These are phyloP conservation scores for Nymphalis io DNA, from an alignment of 1,140 invertebrate species.

Conservation along the genomic window DNA sequence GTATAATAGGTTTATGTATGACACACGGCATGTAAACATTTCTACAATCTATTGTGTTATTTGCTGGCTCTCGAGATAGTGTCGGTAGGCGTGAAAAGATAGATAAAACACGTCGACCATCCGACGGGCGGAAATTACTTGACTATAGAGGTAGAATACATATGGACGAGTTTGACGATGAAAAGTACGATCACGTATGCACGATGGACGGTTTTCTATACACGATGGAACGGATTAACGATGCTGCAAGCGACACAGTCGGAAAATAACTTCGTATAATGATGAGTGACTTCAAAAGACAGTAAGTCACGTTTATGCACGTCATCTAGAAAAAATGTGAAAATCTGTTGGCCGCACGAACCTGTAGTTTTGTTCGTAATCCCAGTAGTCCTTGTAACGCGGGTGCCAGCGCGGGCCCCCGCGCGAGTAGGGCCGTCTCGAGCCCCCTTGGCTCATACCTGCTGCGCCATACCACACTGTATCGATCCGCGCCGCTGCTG, in stretches of 20 bases:
- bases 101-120: conserved; percentile 1
- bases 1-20: background rate
- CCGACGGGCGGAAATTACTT: background rate
- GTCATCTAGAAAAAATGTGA: conserved; percentile 22
- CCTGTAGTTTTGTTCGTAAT: conserved; percentile 76
- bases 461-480: conserved; percentile 62
- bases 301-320: conserved; percentile 4
- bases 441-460: conserved; percentile 73
- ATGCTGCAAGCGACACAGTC: background rate
- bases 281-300: background rate
- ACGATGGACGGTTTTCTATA: no score
- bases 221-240: background rate
- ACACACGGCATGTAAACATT: conserved; percentile 1
- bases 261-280: background rate
- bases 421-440: conserved; percentile 71
- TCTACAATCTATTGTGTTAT: background rate
- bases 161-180: background rate
- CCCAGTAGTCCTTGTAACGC: conserved; percentile 77
- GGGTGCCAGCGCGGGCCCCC: conserved; percentile 75
- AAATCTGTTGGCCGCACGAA: conserved; percentile 32
- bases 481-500: conserved; percentile 61
- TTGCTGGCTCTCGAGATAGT: background rate
- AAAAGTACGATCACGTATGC: no score
- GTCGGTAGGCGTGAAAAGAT: background rate
- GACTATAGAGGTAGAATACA: background rate